phyloP scores from a whole-genome alignment of 1,140 invertebrate species.

The Drosophila elegans region DNA sequence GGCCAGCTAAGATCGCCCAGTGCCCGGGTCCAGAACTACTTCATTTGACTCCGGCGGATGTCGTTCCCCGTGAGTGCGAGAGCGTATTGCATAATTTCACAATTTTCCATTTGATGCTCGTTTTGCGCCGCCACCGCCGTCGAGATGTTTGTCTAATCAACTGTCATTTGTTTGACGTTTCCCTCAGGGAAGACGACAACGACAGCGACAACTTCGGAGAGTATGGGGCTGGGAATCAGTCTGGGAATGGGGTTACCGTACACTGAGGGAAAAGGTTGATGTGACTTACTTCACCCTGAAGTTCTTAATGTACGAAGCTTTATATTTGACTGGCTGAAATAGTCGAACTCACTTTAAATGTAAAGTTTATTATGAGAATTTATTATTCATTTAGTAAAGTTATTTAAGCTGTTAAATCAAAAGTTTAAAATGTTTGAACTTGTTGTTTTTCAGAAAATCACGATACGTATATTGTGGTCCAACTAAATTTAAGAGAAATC shows the following conservation, averaged over 20 bases:
- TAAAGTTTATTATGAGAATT: too few species aligned
- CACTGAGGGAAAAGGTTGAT: conserved; percentile 1
- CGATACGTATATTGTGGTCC: too few species aligned
- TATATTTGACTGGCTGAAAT: too few species aligned
- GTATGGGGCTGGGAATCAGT: conserved; percentile 20
- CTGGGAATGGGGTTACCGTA: conserved; percentile 15
- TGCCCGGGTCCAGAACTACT: conserved; percentile 73
- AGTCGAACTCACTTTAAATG: too few species aligned
- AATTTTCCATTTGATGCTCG: conserved; percentile 85
- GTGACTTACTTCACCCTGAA: too few species aligned
- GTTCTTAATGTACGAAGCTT: too few species aligned
- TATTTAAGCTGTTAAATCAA: too few species aligned
- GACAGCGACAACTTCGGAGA: conserved; percentile 34
- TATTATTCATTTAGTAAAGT: too few species aligned
- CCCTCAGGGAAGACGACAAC: conserved; percentile 73
- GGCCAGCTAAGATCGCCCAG: conserved; percentile 61
- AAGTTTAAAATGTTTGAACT: too few species aligned
- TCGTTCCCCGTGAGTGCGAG: conserved; percentile 52
- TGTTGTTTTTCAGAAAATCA: too few species aligned
- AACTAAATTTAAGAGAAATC: too few species aligned
- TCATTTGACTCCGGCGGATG: conserved; percentile 65
- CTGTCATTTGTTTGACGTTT: conserved; percentile 85
- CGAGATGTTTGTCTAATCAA: conserved; percentile 85
- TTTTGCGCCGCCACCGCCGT: conserved; percentile 72
- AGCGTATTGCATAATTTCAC: conserved; percentile 85